Base-by-base conservation (phyloP, 2,797 vertebrate genomes). In the Enteromius thamalakanensis region DNA sequence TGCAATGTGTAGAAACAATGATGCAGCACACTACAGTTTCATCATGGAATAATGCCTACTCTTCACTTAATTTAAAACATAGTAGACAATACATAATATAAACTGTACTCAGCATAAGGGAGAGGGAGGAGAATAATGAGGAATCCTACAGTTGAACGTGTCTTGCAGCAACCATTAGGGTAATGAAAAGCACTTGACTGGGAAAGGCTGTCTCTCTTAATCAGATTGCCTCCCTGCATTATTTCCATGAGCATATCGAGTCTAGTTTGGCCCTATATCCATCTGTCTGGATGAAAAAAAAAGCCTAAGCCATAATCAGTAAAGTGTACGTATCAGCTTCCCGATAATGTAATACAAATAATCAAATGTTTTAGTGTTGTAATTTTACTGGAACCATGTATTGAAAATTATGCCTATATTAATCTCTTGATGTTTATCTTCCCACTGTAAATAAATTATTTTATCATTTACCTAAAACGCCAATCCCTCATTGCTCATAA, bases 151-250 rank as follows among this genome's bases (percentile, higher is more conserved):
- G 62, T 11, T 23, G 34, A 68, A 34, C 0, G 7, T 3, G 12
- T 82, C 72, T 76, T 68, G 62, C 23, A n/a, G 81, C 19, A 45
- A 21, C 65, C 82, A 84, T 86, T 84, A 75, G 32, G 21, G 29
- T 84, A 83, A 83, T 83, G 65, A 83, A 83, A 83, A 78, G 65
- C 82, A 83, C 83, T 76, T 79, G 79, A 80, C 75, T 58, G 51
- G 49, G 65, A 55, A 77, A 77, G 40, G 75, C 65, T 67, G 67
- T 62, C 45, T 42, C 55, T 84, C 74, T 64, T 86, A 70, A 72
- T 78, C 82, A 70, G 55, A 49, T 81, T 42, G 77, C 60, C 40
- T 75, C 65, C 23, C 23, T 49, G 34, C 34, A 55, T 82, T 76
- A 83, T 77, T 83, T 71, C 53, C 42, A 78, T 10, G 26, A 70